Evolutionary conservation across 2,113 vertebrate species (phyloP), one percentile per base, ranked within the genome.

Genomic region (Passer domesticus): DNA sequence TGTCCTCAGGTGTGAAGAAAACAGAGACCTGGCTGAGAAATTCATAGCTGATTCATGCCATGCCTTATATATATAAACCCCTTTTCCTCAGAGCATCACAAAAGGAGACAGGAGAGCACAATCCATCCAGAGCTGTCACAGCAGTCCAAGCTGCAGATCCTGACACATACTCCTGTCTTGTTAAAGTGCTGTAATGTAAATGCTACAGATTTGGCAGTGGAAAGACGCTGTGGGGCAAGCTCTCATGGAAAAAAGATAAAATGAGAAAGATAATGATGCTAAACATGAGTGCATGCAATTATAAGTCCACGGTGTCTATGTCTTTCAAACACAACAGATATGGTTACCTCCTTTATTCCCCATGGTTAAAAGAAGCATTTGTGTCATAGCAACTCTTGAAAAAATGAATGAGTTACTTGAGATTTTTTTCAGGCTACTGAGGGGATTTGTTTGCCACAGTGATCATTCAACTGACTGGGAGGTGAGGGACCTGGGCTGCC

Each of bases 161-260:
- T 20, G 50, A 78, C 91, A 83, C 66, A 37, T 74, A 39, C 19
- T 89, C 67, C 24, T 50, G 80, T 31, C 89, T 52, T 72, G 60
- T 75, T 82, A 31, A 89, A 92, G 47, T 64, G 73, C 56, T 89
- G 28, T 56, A 56, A 77, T 0, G 0, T 56, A 82, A 89, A 95
- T 70, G 59, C 39, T 80, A 74, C 0, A 4, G 63, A 74, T 82
- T 72, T 92, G 80, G 73, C 83, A 63, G 52, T 8, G 53, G 77
- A 89, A 89, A 62, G 60, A 52, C 15, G 18, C 25, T 33, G 43
- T 24, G 25, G 83, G 44, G 35, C 27, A 84, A 84, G 41, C 35
- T 89, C 41, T 75, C 86, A 92, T 35, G 80, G 89, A 79, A 83
- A 87, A 84, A 82, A 87, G 91, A 92, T 82, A 89, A 93, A 94